Conservation (phyloP, 2,888 invertebrate species). For the Allacma fusca region DNA sequence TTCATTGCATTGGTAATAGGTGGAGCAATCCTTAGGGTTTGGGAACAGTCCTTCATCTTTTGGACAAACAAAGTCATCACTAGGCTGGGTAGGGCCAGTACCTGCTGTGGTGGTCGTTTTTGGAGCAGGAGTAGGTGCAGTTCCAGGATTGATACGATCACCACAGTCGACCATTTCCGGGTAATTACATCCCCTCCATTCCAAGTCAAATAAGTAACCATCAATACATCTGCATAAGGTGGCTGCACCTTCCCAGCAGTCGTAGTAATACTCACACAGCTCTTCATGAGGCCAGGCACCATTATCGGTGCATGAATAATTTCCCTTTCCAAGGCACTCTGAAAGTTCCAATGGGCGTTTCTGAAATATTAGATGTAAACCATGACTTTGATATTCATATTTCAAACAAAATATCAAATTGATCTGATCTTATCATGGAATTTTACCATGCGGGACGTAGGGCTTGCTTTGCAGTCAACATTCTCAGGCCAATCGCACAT, state of each 20-base stretch:
- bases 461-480: conserved; percentile 47
- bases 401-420: too few species aligned
- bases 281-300: conserved; percentile 51
- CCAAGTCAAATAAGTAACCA: conserved; percentile 46
- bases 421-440: too few species aligned
- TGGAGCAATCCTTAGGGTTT: conserved; percentile 50
- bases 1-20: conserved; percentile 55
- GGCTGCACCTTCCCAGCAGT: conserved; percentile 48
- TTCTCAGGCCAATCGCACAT: conserved; percentile 55
- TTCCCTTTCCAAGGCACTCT: conserved; percentile 47
- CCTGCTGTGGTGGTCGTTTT: conserved; percentile 34
- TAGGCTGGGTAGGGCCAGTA: conserved; percentile 4
- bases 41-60: conserved; percentile 33
- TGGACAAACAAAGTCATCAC: conserved; percentile 44
- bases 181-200: conserved; percentile 51
- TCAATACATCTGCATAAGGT: conserved; percentile 49
- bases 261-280: conserved; percentile 45
- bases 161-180: conserved; percentile 49
- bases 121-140: conserved; percentile 31
- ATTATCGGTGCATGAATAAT: conserved; percentile 46
- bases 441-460: background rate
- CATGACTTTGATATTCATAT: too few species aligned
- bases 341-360: conserved; percentile 35
- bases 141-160: conserved; percentile 39
- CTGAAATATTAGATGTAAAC: background rate